Conservation (phyloP, 2,113 vertebrate species). For the Anas platyrhynchos region DNA sequence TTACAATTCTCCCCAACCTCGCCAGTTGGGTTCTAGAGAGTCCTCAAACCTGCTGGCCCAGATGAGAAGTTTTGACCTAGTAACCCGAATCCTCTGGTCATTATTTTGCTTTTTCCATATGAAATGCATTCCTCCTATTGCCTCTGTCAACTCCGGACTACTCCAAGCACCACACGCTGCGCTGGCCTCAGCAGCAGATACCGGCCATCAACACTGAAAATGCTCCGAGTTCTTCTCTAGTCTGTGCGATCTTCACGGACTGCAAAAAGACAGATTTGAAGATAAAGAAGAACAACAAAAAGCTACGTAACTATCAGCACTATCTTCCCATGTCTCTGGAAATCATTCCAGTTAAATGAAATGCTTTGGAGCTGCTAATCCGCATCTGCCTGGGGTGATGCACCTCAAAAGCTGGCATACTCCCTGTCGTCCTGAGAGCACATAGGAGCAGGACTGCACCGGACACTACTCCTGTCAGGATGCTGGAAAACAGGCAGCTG, state of each 20-base stretch:
- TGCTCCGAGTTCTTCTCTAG: not conserved
- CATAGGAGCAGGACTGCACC: fast-evolving
- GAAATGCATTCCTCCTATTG: not conserved
- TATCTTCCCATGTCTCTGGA: not conserved
- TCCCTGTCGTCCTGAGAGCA: not conserved
- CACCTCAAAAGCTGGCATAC: not conserved
- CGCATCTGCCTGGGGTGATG: not conserved
- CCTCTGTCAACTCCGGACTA: not conserved
- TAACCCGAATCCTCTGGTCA: not conserved
- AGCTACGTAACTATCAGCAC: fast-evolving
- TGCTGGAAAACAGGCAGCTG: not conserved
- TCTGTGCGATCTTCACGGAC: not conserved
- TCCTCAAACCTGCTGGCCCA: not conserved
- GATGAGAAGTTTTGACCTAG: not conserved
- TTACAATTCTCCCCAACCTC: not conserved
- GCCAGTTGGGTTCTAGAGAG: not conserved
- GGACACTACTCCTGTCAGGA: not conserved
- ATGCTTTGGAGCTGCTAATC: not conserved
- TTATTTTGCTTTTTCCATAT: not conserved
- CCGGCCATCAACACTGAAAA: not conserved
- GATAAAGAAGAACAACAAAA: not conserved
- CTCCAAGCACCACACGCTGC: not conserved
- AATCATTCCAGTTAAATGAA: constrained; percentile 2
- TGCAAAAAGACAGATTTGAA: not conserved
- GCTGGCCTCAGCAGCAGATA: not conserved